Conservation (phyloP, 2,113 vertebrate genomes). For the Podarcis muralis region DNA sequence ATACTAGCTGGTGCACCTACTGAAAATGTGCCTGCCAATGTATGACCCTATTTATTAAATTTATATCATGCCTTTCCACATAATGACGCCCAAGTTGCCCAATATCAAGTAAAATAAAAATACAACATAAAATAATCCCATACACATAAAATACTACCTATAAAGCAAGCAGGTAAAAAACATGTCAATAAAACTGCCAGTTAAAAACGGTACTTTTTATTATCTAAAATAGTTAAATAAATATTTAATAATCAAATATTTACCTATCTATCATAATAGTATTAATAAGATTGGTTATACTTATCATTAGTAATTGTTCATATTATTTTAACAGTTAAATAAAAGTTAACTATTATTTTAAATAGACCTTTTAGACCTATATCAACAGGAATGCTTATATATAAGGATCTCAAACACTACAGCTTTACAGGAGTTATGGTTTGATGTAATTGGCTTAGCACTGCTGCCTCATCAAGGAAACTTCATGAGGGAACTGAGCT, state of each 20-base stretch:
- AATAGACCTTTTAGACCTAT: background rate
- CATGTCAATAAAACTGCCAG: background rate
- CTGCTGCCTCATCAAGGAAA: background rate
- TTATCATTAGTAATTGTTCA: too few relatives aligned
- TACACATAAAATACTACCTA: background rate
- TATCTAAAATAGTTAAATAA: background rate
- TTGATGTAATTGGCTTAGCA: background rate
- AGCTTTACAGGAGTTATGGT: background rate
- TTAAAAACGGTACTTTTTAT: background rate
- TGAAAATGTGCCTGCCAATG: background rate
- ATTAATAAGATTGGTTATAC: background rate
- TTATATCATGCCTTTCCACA: background rate
- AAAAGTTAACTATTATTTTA: background rate
- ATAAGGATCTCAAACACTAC: background rate
- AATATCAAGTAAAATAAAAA: background rate
- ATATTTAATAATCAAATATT: background rate
- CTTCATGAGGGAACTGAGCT: rapidly evolving
- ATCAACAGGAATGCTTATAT: background rate
- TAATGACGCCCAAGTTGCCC: background rate
- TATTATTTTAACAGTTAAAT: background rate
- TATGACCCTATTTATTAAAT: too few relatives aligned
- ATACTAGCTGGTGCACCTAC: background rate
- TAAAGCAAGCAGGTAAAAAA: background rate
- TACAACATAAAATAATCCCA: background rate
- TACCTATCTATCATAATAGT: background rate